Base-by-base conservation (phyloP, 35 echinoderm and acorn worm species). In the Antedon bifida region DNA sequence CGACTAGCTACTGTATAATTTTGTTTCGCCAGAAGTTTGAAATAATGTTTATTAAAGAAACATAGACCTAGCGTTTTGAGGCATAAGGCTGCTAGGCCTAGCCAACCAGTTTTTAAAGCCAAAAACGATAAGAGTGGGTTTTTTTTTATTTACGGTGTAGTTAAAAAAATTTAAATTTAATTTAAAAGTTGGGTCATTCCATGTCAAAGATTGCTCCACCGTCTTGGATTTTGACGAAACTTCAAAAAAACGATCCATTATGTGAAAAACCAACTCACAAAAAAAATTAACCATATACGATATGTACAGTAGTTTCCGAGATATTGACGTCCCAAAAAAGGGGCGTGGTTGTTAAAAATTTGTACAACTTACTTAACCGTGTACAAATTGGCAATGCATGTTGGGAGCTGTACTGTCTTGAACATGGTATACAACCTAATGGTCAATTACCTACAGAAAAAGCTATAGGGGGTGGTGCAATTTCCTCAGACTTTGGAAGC, bases 341-440 rank as follows among this genome's bases (percentile, higher is more conserved):
- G 51, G 51, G 51, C 51, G 23, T 64, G 51, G 51, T 23, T 23
- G 9, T 64, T 64, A 42, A 42, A 42, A 14, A 42, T 42, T 42
- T 14, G 38, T 14, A 42, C 38, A n/a, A n/a, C n/a, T n/a, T n/a
- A n/a, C n/a, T n/a, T n/a, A n/a, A n/a, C n/a, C 4, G 88, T 34
- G 88, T 90, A 44, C 88, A 90, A 55, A 90, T 90, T 29, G 88
- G 88, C n/a, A 90, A 90, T 82, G 83, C 88, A 42, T 90, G 88
- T 79, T 90, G 88, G 88, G 88, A 90, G 88, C 45, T 90, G 88
- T 90, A 90, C 88, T 90, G 88, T 38, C 81, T 84, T 1, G 88
- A 90, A 76, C 88, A 90, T 82, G 88, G 88, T 76, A 90, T 90
- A 77, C 77, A 86, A 46, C 88, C 83, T 35, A 83, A 90, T 82